These are phyloP conservation scores for Moxostoma hubbsi DNA, from an alignment of 2,797 vertebrate genomes.

Conservation along the genomic window DNA sequence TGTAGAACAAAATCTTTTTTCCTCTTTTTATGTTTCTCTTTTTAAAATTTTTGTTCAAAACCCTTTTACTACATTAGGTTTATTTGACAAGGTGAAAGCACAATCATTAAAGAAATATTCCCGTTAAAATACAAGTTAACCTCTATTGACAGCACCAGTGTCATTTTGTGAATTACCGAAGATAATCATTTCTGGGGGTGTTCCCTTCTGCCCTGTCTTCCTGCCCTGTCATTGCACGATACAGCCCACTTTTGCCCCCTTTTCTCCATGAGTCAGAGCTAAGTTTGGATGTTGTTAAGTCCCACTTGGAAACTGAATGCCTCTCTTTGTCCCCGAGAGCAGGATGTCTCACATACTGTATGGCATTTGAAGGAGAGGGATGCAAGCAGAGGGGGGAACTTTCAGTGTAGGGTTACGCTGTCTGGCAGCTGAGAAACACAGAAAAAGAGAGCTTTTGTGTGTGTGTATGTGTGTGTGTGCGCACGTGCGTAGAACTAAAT, in stretches of 20 bases:
- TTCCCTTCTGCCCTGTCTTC: too few species aligned
- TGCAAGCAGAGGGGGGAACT: constrained; percentile 51
- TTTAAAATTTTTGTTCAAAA: not conserved
- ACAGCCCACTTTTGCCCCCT: constrained; percentile 22
- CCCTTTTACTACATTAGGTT: not conserved
- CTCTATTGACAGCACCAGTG: not conserved
- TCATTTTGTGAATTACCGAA: too few species aligned
- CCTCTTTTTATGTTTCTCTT: not conserved
- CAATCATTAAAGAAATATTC: not conserved
- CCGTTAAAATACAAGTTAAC: not conserved
- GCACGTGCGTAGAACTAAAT: not conserved
- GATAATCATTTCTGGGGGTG: not conserved
- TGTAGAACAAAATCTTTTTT: too few species aligned
- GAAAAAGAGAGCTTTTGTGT: constrained; percentile 26
- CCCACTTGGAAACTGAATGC: constrained; percentile 77
- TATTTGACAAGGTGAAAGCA: not conserved
- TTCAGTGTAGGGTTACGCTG: constrained; percentile 58
- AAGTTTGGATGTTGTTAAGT: constrained; percentile 82
- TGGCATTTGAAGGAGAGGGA: constrained; percentile 76
- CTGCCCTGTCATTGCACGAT: constrained; percentile 34
- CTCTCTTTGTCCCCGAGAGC: constrained; percentile 76
- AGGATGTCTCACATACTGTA: constrained; percentile 67
- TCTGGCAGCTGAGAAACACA: constrained; percentile 43
- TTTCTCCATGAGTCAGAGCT: constrained; percentile 69
- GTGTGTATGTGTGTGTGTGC: constrained; percentile 41